phyloP scores from a whole-genome alignment of 2,113 vertebrate genomes.

The Rhagologus leucostigma region DNA sequence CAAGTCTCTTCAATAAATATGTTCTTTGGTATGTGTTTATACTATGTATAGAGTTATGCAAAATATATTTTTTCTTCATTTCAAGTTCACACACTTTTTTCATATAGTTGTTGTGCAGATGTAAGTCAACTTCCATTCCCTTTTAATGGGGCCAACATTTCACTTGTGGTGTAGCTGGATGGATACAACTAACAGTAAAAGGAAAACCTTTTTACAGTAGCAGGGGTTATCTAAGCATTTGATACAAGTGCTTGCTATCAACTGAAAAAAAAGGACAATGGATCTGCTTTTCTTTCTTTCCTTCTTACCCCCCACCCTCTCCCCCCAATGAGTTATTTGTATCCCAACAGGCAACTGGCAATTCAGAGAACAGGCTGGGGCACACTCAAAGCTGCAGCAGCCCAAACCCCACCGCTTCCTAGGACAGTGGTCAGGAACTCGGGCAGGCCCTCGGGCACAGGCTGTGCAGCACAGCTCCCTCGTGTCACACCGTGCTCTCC shows the following conservation, averaged over 20 bases:
- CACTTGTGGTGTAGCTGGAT: neutral
- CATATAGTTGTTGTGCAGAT: neutral
- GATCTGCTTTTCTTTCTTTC: neutral
- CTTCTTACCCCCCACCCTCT: neutral
- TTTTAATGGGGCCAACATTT: neutral
- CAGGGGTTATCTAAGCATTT: neutral
- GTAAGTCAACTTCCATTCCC: neutral
- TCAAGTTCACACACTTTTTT: neutral
- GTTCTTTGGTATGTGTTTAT: neutral
- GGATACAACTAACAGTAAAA: neutral
- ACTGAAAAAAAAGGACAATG: neutral
- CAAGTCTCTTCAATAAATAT: neutral
- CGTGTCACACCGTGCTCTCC: fast-evolving
- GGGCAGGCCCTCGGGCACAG: neutral
- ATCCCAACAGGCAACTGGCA: neutral
- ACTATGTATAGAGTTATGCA: neutral
- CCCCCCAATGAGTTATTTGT: neutral
- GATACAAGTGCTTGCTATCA: neutral
- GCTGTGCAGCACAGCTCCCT: neutral
- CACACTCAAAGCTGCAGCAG: neutral
- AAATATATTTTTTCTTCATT: neutral
- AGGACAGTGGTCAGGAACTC: fast-evolving
- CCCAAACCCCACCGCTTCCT: fast-evolving
- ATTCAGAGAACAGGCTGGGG: neutral
- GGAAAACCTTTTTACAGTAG: neutral